Evolutionary conservation across 2,797 vertebrate genomes (phyloP).

Genomic region (Enteromius viviparus): DNA sequence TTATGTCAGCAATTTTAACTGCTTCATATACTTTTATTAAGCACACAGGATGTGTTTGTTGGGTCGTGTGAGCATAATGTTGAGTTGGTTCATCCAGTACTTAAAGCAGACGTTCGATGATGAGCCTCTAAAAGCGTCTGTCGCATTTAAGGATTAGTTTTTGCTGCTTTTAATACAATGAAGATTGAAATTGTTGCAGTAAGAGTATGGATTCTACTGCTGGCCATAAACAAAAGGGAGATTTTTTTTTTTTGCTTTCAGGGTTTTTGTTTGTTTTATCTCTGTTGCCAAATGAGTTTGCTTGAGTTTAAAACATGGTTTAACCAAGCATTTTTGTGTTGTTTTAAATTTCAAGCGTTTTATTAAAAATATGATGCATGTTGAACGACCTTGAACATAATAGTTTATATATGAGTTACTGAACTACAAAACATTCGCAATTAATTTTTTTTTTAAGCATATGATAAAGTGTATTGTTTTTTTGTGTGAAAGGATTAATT

Average conservation of each 20-base stretch:
- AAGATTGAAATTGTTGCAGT: background rate
- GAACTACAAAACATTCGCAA: background rate
- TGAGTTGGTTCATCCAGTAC: conserved; percentile 12
- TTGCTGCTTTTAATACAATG: background rate
- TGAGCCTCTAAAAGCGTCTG: background rate
- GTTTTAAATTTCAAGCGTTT: background rate
- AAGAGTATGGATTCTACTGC: background rate
- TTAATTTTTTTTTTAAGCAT: background rate
- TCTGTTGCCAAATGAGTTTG: background rate
- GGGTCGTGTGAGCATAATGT: conserved; percentile 4
- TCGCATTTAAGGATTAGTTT: background rate
- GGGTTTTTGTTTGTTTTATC: background rate
- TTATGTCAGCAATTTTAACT: conserved; percentile 41
- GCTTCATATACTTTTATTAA: conserved; percentile 44
- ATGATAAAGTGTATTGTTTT: background rate
- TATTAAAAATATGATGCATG: background rate
- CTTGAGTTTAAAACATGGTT: background rate
- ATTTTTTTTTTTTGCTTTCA: background rate
- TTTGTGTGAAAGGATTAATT: background rate
- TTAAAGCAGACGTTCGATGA: conserved; percentile 6
- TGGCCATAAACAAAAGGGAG: background rate
- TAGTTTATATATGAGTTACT: background rate
- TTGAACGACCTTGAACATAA: background rate
- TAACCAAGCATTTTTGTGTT: background rate
- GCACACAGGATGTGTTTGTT: conserved; percentile 23